Percentiles rank a stretch among this genome's conserved stretches.
Evolutionary conservation across 1,140 invertebrate genomes (phyloP).

Genomic region (Drosophila ercepeae): DNA sequence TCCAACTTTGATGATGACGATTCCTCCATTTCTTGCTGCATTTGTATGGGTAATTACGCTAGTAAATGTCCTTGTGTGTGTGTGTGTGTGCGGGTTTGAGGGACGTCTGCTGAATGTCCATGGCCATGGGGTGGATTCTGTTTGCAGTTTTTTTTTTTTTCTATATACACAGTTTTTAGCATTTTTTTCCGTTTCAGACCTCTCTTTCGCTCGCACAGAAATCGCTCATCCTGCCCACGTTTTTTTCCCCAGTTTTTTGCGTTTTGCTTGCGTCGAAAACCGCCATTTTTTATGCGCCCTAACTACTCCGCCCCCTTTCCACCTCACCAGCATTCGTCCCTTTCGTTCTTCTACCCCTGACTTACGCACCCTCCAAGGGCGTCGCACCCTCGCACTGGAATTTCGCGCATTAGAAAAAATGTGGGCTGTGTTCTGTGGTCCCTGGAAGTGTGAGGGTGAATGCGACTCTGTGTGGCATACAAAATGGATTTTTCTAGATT

Average conservation of each 20-base stretch:
- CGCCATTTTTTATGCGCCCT: conserved; percentile 77
- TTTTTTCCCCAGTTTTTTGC: conserved; percentile 44
- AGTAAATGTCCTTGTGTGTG: conserved; percentile 27
- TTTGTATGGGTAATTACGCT: conserved; percentile 73
- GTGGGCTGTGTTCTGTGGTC: conserved; percentile 37
- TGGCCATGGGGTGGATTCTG: conserved; percentile 67
- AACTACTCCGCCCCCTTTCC: conserved; percentile 60
- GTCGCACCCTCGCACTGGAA: conserved; percentile 49
- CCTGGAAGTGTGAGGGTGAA: conserved; percentile 8
- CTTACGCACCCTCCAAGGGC: conserved; percentile 23
- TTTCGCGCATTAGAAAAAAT: conserved; percentile 78
- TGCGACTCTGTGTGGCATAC: conserved; percentile 31
- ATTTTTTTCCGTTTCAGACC: conserved; percentile 38
- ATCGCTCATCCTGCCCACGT: conserved; percentile 28
- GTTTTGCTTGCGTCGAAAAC: conserved; percentile 75
- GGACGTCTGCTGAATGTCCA: conserved; percentile 72
- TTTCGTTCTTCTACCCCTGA: background rate
- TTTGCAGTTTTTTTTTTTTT: conserved; percentile 53
- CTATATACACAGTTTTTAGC: conserved; percentile 45
- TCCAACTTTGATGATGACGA: conserved; percentile 45
- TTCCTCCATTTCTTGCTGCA: conserved; percentile 55
- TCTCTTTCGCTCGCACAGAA: conserved; percentile 22
- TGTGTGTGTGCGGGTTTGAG: conserved; percentile 40
- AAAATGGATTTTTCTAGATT: conserved; percentile 29
- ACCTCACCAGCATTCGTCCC: background rate